These are phyloP conservation scores for Heteromyza rotundicornis DNA, from an alignment of 2,888 invertebrate species.

Conservation along the genomic window DNA sequence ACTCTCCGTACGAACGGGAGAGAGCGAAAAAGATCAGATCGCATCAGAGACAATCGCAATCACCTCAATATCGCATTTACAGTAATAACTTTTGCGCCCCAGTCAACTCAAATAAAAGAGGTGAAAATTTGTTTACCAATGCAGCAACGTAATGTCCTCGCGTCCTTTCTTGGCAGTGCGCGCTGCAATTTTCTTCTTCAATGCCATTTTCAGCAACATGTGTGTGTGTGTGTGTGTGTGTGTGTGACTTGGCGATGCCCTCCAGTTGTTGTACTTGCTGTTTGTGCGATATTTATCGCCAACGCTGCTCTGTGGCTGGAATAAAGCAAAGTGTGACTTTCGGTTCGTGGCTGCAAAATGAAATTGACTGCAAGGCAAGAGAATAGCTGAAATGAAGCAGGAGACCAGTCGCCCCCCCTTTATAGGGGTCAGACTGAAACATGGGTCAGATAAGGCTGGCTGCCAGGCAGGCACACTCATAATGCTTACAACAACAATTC, in stretches of 20 bases:
- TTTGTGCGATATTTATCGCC: neutral
- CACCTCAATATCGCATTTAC: conserved; percentile 1
- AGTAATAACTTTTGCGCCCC: neutral
- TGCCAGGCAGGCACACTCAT: too few relatives aligned
- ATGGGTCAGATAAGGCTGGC: neutral
- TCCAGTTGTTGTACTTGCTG: neutral
- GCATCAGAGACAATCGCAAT: too few relatives aligned
- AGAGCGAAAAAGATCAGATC: conserved; percentile 2
- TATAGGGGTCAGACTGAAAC: conserved; percentile 2
- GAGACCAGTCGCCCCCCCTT: too few relatives aligned
- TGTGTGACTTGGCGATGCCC: neutral
- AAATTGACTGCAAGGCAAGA: neutral
- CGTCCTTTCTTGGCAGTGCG: neutral
- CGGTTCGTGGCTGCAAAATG: too few relatives aligned
- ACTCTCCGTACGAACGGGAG: too few relatives aligned
- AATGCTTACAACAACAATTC: neutral
- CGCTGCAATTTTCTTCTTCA: too few relatives aligned
- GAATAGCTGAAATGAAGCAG: too few relatives aligned
- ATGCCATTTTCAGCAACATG: too few relatives aligned
- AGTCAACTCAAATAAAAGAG: neutral
- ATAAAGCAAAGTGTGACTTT: neutral
- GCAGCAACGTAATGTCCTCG: neutral
- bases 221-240: too few relatives aligned
- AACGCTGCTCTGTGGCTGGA: neutral
- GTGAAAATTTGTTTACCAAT: conserved; percentile 3